phyloP scores from a whole-genome alignment of 2,113 vertebrate genomes.

The Carollia perspicillata region DNA sequence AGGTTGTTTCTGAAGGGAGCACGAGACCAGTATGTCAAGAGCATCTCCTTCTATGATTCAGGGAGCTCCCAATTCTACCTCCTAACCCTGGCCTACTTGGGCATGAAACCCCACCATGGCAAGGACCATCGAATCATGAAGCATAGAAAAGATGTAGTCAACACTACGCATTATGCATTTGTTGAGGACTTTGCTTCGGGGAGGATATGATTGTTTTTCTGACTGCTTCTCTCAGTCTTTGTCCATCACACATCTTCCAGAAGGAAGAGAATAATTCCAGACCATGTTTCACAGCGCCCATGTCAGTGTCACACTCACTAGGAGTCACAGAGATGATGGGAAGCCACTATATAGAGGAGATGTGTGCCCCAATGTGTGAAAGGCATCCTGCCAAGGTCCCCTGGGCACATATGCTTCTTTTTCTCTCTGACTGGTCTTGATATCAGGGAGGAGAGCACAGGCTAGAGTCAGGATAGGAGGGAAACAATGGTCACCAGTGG shows the following conservation, averaged over 20 bases:
- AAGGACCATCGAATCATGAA: not conserved
- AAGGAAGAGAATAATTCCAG: conserved; percentile 8
- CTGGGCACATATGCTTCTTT: not conserved
- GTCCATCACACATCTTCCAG: not conserved
- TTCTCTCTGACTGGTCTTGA: not conserved
- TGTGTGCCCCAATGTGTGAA: not conserved
- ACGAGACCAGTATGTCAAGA: not conserved
- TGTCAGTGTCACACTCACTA: not conserved
- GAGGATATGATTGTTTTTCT: not conserved
- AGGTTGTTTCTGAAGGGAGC: not conserved
- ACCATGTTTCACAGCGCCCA: not conserved
- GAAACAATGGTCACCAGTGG: not conserved
- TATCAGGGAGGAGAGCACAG: not conserved
- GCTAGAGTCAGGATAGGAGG: not conserved
- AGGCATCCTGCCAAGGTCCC: not conserved
- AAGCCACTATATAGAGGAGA: not conserved
- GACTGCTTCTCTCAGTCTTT: not conserved
- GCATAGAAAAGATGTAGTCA: not conserved
- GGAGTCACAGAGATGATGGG: not conserved
- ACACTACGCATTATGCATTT: not conserved
- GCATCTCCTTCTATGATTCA: not conserved
- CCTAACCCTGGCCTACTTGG: not conserved
- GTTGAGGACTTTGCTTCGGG: not conserved
- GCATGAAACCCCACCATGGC: not conserved
- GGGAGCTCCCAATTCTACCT: not conserved